Percentiles rank a stretch among this genome's conserved stretches.
phyloP scores from a whole-genome alignment of 2,797 vertebrate species.

The Anolis apletophallus region DNA sequence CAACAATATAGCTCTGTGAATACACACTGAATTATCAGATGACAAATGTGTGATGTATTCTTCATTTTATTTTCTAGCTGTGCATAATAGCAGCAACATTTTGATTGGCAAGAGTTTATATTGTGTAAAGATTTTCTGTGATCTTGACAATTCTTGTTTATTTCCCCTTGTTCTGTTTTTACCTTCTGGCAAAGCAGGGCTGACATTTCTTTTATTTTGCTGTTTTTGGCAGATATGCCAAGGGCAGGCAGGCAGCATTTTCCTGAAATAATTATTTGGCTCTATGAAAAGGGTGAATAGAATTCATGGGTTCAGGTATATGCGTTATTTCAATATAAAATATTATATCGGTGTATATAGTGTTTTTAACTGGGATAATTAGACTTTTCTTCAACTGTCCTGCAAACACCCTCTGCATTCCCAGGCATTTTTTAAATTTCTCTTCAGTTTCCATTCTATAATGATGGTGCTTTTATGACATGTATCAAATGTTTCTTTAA shows the following conservation, averaged over 20 bases:
- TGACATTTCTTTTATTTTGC: slow-evolving; percentile 1
- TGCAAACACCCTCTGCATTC: background rate
- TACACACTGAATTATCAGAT: background rate
- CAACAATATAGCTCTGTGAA: background rate
- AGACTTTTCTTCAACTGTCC: background rate
- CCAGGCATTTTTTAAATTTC: background rate
- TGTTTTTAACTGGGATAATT: background rate
- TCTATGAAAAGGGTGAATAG: slow-evolving; percentile 3
- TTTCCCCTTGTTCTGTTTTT: slow-evolving; percentile 13
- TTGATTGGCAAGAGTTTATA: background rate
- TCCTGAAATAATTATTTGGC: background rate
- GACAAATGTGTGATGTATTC: background rate
- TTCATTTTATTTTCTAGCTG: background rate
- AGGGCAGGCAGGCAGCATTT: background rate
- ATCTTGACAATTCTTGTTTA: background rate
- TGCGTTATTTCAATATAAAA: too few relatives aligned
- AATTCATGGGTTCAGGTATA: background rate
- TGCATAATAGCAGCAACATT: background rate
- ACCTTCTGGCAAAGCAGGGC: background rate
- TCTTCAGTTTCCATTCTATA: background rate
- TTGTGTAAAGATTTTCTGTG: background rate
- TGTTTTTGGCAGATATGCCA: background rate
- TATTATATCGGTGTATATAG: background rate
- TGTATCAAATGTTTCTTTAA: background rate
- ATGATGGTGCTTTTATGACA: background rate